phyloP scores from a whole-genome alignment of 1,140 invertebrate genomes.

The Aphaenogaster floridana region DNA sequence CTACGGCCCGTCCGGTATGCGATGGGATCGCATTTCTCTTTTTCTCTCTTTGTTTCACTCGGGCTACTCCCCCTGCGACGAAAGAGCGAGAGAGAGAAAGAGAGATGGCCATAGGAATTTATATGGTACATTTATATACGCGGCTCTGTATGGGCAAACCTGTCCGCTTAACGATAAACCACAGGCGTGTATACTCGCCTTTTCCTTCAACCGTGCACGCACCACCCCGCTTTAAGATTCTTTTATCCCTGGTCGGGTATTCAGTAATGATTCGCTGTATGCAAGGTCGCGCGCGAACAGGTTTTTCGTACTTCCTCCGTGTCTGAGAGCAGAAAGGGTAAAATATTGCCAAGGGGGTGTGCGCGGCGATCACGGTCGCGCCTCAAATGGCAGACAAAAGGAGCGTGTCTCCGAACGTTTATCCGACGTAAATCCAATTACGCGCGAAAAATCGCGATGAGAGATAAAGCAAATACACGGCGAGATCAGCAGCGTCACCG shows the following conservation, averaged over 20 bases:
- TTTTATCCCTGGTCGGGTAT: constrained; percentile 60
- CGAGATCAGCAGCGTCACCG: neutral
- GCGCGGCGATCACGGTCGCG: neutral
- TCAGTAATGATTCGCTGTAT: constrained; percentile 55
- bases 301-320: constrained; percentile 29
- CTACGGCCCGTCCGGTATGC: constrained; percentile 16
- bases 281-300: constrained; percentile 58
- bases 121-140: constrained; percentile 69
- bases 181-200: constrained; percentile 29
- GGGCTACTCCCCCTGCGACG: too few species aligned
- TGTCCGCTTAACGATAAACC: constrained; percentile 73
- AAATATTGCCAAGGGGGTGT: constrained; percentile 62
- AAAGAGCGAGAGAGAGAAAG: neutral
- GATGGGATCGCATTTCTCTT: constrained; percentile 45
- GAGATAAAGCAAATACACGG: constrained; percentile 15
- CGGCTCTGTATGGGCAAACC: constrained; percentile 64
- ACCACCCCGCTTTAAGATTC: constrained; percentile 45
- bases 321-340: constrained; percentile 13
- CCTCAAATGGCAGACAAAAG: constrained; percentile 54
- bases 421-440: constrained; percentile 44
- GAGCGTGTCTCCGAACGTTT: constrained; percentile 21
- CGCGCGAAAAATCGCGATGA: constrained; percentile 25
- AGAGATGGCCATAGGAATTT: constrained; percentile 58
- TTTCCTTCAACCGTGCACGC: constrained; percentile 6
- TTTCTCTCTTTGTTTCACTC: constrained; percentile 10